These are phyloP conservation scores for Girardinus metallicus DNA, from an alignment of 2,797 vertebrate species.

Conservation along the genomic window DNA sequence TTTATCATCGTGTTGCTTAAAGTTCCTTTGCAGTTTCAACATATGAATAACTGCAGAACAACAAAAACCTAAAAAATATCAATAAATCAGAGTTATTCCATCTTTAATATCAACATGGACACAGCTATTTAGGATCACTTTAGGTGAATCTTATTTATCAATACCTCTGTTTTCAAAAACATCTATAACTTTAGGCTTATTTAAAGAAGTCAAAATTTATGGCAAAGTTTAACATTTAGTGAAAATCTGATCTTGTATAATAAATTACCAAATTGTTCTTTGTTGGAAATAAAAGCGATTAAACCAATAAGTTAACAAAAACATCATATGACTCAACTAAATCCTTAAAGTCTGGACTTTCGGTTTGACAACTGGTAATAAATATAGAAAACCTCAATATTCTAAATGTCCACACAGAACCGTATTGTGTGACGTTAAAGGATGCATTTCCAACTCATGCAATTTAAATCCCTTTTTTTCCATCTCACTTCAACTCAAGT, in stretches of 20 bases:
- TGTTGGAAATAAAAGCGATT: not conserved
- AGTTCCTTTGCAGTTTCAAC: not conserved
- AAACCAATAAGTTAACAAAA: not conserved
- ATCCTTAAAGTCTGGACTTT: not conserved
- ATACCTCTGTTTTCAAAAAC: not conserved
- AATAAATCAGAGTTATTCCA: not conserved
- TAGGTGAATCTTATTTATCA: too few species aligned
- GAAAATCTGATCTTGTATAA: not conserved
- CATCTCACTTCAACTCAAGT: constrained; percentile 10
- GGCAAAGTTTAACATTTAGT: not conserved
- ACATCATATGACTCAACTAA: not conserved
- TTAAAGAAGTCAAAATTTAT: not conserved
- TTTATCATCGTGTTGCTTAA: not conserved
- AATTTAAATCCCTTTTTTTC: constrained; percentile 14
- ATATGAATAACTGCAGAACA: not conserved
- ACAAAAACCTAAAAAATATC: not conserved
- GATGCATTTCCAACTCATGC: not conserved
- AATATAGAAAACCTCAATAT: not conserved
- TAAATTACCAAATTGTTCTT: too few species aligned
- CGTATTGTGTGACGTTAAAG: not conserved
- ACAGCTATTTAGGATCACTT: not conserved
- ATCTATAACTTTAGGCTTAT: not conserved
- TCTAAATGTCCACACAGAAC: not conserved
- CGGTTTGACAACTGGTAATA: not conserved
- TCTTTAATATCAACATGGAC: not conserved